These are phyloP conservation scores for Allenopithecus nigroviridis DNA, from an alignment of 2,797 vertebrate species.

Conservation along the genomic window DNA sequence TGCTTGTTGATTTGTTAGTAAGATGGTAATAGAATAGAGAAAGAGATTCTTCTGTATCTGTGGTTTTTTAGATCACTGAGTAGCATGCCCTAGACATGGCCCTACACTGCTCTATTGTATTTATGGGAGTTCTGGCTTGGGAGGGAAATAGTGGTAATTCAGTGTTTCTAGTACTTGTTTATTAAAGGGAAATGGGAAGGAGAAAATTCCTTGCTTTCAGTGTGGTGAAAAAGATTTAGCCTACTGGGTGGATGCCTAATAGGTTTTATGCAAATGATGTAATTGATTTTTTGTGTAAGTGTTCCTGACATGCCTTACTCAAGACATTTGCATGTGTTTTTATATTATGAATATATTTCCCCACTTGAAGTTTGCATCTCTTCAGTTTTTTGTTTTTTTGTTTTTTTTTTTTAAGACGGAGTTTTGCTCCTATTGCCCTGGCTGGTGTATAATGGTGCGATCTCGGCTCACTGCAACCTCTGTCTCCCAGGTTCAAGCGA, in stretches of 20 bases:
- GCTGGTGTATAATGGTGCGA: too few species aligned
- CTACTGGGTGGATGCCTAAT: background rate
- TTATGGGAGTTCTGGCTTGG: constrained; percentile 65
- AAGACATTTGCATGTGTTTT: constrained; percentile 61
- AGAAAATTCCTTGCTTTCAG: constrained; percentile 64
- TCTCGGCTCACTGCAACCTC: too few species aligned
- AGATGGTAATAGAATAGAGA: constrained; percentile 54
- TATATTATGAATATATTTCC: constrained; percentile 51
- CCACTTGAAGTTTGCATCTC: constrained; percentile 46
- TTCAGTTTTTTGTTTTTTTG: background rate
- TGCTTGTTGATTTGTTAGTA: constrained; percentile 67
- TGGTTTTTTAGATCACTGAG: constrained; percentile 48
- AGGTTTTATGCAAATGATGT: constrained; percentile 52
- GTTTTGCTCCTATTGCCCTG: too few species aligned
- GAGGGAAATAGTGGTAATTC: constrained; percentile 70
- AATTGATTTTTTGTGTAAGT: constrained; percentile 45
- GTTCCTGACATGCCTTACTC: constrained; percentile 35
- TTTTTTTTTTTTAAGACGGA: background rate
- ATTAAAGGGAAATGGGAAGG: constrained; percentile 56
- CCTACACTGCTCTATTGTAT: constrained; percentile 49
- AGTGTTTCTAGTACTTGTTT: constrained; percentile 71
- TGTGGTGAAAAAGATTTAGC: constrained; percentile 48
- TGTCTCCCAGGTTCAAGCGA: too few species aligned
- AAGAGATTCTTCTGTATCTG: constrained; percentile 48
- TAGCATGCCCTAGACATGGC: constrained; percentile 22